Conservation (phyloP, 2,113 vertebrate genomes). For the Gymnorhina tibicen region DNA sequence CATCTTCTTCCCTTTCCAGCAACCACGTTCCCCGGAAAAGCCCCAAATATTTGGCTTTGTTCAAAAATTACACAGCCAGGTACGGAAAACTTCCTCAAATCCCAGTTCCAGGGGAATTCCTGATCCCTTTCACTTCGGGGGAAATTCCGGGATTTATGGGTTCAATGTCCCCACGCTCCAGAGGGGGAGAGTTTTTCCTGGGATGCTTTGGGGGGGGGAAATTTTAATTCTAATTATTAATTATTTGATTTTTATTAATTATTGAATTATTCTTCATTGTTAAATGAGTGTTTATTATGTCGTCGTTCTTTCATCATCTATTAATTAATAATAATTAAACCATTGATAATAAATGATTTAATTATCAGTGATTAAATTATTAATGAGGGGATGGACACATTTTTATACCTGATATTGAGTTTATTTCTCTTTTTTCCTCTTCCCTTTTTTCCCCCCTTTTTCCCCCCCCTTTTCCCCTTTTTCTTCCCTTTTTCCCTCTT, state of each 20-base stretch:
- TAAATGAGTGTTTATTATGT: not conserved
- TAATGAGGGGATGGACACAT: accelerated
- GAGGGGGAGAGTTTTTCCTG: not conserved
- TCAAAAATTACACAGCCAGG: not conserved
- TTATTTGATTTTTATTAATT: not conserved
- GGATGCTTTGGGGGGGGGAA: not conserved
- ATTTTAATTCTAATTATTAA: too few relatives aligned
- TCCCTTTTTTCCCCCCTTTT: accelerated
- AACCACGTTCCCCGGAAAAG: not conserved
- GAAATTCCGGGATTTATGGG: not conserved
- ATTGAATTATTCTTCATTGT: not conserved
- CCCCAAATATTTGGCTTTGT: not conserved
- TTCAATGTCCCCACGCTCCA: not conserved
- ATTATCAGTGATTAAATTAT: not conserved
- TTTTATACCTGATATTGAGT: not conserved
- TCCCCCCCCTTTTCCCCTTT: accelerated
- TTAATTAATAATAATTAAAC: not conserved
- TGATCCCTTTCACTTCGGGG: not conserved
- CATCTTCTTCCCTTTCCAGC: not conserved
- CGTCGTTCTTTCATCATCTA: not conserved
- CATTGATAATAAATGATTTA: not conserved
- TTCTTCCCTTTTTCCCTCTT: not conserved
- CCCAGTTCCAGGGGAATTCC: not conserved
- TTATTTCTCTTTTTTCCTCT: not conserved
- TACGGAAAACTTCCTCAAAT: not conserved